Evolutionary conservation across 2,797 vertebrate species (phyloP).

Genomic region (Alcedo quadribrachys): DNA sequence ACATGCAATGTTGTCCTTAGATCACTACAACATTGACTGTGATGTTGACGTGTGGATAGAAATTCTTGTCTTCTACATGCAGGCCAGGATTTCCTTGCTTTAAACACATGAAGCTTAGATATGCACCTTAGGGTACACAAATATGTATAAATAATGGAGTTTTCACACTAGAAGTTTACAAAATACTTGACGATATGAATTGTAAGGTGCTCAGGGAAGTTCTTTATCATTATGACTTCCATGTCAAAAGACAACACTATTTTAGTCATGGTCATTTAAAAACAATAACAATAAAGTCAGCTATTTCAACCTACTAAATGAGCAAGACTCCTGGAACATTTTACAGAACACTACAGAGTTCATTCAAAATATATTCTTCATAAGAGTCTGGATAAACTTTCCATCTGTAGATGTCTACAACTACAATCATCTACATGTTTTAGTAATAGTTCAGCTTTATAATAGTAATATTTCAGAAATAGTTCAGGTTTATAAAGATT

Average conservation of each 20-base stretch:
- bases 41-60: not conserved
- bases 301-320: not conserved
- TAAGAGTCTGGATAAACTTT: not conserved
- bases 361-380: not conserved
- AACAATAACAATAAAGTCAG: not conserved
- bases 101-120: not conserved
- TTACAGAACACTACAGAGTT: not conserved
- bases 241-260: not conserved
- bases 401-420: not conserved
- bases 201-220: not conserved
- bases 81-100: not conserved
- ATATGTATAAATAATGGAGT: not conserved
- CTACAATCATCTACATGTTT: not conserved
- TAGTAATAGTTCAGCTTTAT: not conserved
- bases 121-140: not conserved
- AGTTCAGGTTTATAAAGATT: not conserved
- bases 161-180: not conserved
- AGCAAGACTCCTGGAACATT: not conserved
- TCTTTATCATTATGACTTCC: not conserved
- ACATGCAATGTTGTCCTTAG: not conserved
- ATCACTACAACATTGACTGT: not conserved
- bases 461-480: too few relatives aligned
- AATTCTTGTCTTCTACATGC: not conserved
- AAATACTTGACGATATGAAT: not conserved
- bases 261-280: not conserved